Base-by-base conservation (phyloP, 2,797 vertebrate genomes). In the Stomatorhinus walkeri region DNA sequence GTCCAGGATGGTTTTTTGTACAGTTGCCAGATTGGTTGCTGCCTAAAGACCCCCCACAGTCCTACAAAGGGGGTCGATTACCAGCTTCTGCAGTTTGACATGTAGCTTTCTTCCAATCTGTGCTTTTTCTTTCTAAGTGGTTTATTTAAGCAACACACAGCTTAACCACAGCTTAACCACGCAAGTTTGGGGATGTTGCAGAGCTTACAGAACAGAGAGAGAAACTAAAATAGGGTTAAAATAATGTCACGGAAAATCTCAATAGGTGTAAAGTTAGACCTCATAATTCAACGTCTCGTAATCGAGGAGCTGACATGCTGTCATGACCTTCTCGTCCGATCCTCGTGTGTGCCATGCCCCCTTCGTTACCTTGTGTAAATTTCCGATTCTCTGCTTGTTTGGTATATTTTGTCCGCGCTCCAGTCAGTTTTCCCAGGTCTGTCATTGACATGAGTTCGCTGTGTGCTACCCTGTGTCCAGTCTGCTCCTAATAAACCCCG, bases 111-210 rank as follows among this genome's bases (percentile, higher is more conserved):
- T 72, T 40, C 14, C 32, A 36, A 19, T 36, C 28, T 40, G 12
- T 36, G 68, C 24, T 6, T 16, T 16, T 72, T 72, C 32, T 36
- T 72, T 36, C 12, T 72, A 72, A 36, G 32, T 14, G 3, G 68
- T 72, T 40, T 72, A 72, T 72, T 72, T 72, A 72, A 72, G 64
- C 64, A 72, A 72, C 64, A 72, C 64, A 72, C 64, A 72, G 64
- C 64, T 2, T 72, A 72, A 72, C 28, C 64, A 72, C 64, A 72
- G 64, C 64, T 2, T 72, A 72, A 72, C 28, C 68, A 16, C 68
- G 7, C 68, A 16, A 5, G 32, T 72, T 72, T 72, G 68, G 68
- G 14, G 68, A 36, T 19, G 68, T 36, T 72, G 68, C 14, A 72
- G 12, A 72, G 14, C 68, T 72, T 72, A 72, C 4, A 72, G 68